phyloP scores from a whole-genome alignment of 2,113 vertebrate genomes.

The Etheostoma spectabile region DNA sequence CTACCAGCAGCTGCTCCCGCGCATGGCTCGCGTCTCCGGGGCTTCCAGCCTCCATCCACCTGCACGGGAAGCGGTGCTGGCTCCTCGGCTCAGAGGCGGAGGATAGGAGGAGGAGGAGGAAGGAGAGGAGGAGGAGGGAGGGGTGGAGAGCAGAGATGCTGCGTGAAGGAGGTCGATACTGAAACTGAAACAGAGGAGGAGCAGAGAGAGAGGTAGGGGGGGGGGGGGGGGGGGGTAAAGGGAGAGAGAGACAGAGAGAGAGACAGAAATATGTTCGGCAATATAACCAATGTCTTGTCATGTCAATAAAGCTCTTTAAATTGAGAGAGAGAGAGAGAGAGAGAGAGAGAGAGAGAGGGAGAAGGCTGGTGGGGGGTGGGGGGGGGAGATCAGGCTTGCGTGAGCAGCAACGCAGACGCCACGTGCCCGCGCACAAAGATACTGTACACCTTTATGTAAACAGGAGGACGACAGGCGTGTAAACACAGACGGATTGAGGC shows the following conservation, averaged over 20 bases:
- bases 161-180: slow-evolving; percentile 58
- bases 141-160: slow-evolving; percentile 57
- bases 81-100: background rate
- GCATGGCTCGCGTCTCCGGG: slow-evolving; percentile 59
- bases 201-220: background rate
- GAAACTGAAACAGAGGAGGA: slow-evolving; percentile 46
- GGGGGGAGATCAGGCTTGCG: background rate
- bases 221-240: background rate
- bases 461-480: background rate
- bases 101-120: background rate
- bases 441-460: slow-evolving; percentile 30
- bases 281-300: too few relatives aligned
- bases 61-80: slow-evolving; percentile 52
- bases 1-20: slow-evolving; percentile 52
- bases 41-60: slow-evolving; percentile 72
- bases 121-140: background rate
- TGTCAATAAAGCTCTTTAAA: too few relatives aligned
- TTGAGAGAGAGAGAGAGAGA: too few relatives aligned
- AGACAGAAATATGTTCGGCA: background rate
- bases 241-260: background rate
- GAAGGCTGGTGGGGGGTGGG: too few relatives aligned
- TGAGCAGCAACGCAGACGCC: slow-evolving; percentile 19
- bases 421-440: too few relatives aligned
- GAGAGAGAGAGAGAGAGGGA: too few relatives aligned
- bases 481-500: background rate